phyloP scores from a whole-genome alignment of 2,797 vertebrate species.

The Enteromius treurensis region DNA sequence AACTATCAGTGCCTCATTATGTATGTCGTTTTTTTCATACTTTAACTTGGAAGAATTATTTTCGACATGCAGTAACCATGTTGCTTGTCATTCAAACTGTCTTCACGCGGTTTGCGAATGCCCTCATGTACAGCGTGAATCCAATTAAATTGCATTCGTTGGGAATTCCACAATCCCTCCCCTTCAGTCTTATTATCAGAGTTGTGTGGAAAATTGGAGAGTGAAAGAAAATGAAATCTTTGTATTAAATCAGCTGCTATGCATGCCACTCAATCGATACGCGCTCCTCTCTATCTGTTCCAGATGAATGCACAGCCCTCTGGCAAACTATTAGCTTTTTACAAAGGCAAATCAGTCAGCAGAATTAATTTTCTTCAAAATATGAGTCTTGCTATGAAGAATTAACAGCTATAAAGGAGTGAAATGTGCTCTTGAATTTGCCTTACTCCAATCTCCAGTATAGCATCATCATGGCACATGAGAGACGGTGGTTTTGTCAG shows the following conservation, averaged over 20 bases:
- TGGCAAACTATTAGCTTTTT: constrained; percentile 80
- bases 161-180: constrained; percentile 52
- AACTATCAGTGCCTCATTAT: background rate
- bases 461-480: constrained; percentile 36
- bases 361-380: constrained; percentile 79
- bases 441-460: constrained; percentile 55
- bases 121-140: constrained; percentile 40
- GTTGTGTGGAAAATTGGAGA: constrained; percentile 63
- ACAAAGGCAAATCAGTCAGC: constrained; percentile 81
- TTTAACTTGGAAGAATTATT: background rate
- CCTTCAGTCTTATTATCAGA: constrained; percentile 63
- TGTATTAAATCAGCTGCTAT: constrained; percentile 70
- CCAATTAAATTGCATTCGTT: constrained; percentile 50
- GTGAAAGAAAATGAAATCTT: constrained; percentile 68
- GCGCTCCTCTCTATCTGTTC: constrained; percentile 74
- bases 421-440: constrained; percentile 66
- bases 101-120: constrained; percentile 13
- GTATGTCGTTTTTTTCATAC: background rate
- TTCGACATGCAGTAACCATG: constrained; percentile 11
- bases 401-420: constrained; percentile 69
- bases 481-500: background rate
- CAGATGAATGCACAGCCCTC: constrained; percentile 72
- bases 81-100: constrained; percentile 44
- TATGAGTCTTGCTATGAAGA: constrained; percentile 71
- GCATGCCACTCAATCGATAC: constrained; percentile 74